Evolutionary conservation across 2,113 vertebrate genomes (phyloP).

Genomic region (Colinus virginianus): DNA sequence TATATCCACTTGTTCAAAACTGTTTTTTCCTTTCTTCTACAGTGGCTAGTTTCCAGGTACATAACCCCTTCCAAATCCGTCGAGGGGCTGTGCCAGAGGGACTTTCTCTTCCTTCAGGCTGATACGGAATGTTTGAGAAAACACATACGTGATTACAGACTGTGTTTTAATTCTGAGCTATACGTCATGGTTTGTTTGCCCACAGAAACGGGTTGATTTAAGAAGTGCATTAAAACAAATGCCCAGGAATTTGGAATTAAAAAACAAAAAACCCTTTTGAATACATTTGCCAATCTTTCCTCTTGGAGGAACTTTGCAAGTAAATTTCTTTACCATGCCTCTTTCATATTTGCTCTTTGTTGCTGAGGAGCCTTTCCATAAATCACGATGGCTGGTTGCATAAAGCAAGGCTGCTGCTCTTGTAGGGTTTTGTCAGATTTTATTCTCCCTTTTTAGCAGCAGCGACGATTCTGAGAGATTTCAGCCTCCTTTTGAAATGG

Average conservation of each 20-base stretch:
- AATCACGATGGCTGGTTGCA: neutral
- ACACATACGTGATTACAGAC: constrained; percentile 45
- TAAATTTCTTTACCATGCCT: constrained; percentile 8
- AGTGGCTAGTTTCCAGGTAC: constrained; percentile 62
- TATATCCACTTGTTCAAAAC: constrained; percentile 61
- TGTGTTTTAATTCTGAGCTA: constrained; percentile 45
- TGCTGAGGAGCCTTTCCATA: neutral
- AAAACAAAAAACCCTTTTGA: neutral
- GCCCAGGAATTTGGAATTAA: neutral
- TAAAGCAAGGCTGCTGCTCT: neutral
- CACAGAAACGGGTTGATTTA: constrained; percentile 31
- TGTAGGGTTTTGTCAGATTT: neutral
- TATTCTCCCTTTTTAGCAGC: neutral
- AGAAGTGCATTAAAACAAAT: constrained; percentile 20
- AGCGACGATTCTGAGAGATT: neutral
- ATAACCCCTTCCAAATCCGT: constrained; percentile 57
- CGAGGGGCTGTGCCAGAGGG: constrained; percentile 58
- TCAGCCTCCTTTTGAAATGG: neutral
- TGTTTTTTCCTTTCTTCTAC: constrained; percentile 66
- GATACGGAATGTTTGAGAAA: constrained; percentile 68
- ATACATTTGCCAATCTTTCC: neutral
- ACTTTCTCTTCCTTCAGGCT: constrained; percentile 56
- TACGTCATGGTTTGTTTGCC: constrained; percentile 52
- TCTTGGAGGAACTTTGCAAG: constrained; percentile 19
- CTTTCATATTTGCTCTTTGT: neutral